phyloP scores from a whole-genome alignment of 1,140 invertebrate genomes.

The Penaeus japonicus region DNA sequence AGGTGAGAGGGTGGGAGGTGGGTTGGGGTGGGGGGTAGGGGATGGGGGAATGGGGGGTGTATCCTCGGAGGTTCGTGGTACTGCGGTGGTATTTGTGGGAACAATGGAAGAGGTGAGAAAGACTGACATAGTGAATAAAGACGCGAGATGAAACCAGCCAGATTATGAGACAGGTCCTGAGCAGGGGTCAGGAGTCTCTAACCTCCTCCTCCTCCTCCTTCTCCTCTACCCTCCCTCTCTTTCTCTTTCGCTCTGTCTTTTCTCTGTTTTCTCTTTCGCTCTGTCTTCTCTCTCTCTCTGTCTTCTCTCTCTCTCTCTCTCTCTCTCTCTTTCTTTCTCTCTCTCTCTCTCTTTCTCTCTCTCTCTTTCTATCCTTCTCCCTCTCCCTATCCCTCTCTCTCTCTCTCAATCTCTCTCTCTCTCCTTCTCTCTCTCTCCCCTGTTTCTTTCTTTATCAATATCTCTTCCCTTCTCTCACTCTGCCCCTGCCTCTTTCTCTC shows the following conservation, averaged over 20 bases:
- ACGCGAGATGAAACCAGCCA: slow-evolving; percentile 35
- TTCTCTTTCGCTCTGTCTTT: slow-evolving; percentile 21
- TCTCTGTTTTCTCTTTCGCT: background rate
- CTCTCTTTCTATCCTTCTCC: too few species aligned
- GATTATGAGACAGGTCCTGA: slow-evolving; percentile 44
- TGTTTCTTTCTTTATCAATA: too few species aligned
- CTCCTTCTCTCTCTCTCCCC: too few species aligned
- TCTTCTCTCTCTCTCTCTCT: background rate
- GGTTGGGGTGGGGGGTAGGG: background rate
- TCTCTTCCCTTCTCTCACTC: too few species aligned
- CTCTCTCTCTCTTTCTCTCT: too few species aligned
- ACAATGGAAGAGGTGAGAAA: slow-evolving; percentile 44
- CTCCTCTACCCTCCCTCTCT: background rate
- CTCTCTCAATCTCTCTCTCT: too few species aligned
- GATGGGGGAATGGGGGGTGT: background rate
- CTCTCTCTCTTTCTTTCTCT: background rate
- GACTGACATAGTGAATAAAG: slow-evolving; percentile 47
- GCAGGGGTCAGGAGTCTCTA: slow-evolving; percentile 7
- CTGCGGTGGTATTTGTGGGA: background rate
- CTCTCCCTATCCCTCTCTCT: too few species aligned
- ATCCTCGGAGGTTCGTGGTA: too few species aligned
- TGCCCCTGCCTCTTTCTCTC: too few species aligned
- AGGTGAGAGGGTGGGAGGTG: too few species aligned
- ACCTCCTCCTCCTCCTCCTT: background rate
- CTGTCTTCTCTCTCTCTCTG: background rate